Base-by-base conservation (phyloP, 2,797 vertebrate species). In the Enteromius paludinosus region DNA sequence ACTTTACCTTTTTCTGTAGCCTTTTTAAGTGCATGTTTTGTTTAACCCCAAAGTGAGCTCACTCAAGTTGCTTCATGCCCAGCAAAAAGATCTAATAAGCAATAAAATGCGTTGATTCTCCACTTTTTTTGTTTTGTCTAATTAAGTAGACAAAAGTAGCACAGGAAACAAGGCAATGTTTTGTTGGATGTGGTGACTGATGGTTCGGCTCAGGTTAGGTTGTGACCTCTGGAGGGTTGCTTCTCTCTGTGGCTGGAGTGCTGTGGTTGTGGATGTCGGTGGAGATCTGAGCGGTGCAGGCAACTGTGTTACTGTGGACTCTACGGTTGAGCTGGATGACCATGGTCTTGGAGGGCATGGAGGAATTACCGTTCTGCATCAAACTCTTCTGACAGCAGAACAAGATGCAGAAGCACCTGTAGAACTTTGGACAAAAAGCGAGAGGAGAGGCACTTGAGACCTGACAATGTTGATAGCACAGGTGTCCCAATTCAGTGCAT, bases 341-440 rank as follows among this genome's bases (percentile, higher is more conserved):
- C 0, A 91, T 96, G 20, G 92, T 94, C 88, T 95, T 96, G 70
- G 91, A 95, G 49, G 90, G 91, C 83, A 90, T 89, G 0, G 87
- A 89, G 30, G 86, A 93, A 83, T 91, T 85, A 77, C 89, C 86
- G 0, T 92, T 93, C 72, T 87, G 78, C 7, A 74, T 52, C 5
- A 89, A 90, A 89, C 88, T 86, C 82, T 79, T 54, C 1, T 92
- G 73, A 75, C 82, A 85, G 52, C 95, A 95, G 80, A 96, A 95
- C 84, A 96, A 89, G 76, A 89, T 90, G 75, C 95, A 90, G 92
- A 97, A 96, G 89, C 96, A 97, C 89, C 91, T 95, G 92, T 96
- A 95, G 91, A 96, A 96, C 96, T 96, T 91, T 47, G 69, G 70
- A 71, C 20, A 23, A 30, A 41, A 25, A 61, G 10, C 2, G 66